phyloP scores from a whole-genome alignment of 2,797 vertebrate genomes.

The Neosilurus hyrtlii region DNA sequence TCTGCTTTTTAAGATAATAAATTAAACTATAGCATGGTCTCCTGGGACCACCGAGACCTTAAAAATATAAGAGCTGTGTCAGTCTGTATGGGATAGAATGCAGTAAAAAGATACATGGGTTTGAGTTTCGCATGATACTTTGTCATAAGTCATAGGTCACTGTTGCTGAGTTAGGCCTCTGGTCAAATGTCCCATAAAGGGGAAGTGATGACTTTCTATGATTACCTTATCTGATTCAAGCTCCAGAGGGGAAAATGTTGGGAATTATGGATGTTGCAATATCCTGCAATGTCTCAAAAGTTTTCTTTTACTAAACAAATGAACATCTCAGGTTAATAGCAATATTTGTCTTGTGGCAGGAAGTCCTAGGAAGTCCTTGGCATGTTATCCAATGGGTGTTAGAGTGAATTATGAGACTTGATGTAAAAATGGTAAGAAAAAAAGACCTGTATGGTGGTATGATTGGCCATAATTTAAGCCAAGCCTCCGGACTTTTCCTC shows the following conservation, averaged over 20 bases:
- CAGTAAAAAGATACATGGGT: slow-evolving; percentile 34
- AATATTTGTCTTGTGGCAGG: background rate
- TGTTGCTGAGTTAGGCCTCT: slow-evolving; percentile 1
- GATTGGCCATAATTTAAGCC: slow-evolving; percentile 42
- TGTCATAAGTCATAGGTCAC: slow-evolving; percentile 30
- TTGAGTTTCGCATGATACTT: slow-evolving; percentile 27
- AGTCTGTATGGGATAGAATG: slow-evolving; percentile 7
- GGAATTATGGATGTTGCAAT: slow-evolving; percentile 17
- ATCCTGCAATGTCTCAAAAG: slow-evolving; percentile 3
- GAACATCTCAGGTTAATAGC: background rate
- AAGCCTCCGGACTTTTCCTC: slow-evolving; percentile 48
- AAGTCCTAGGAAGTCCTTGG: background rate
- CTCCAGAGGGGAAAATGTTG: slow-evolving; percentile 23
- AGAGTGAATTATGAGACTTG: background rate
- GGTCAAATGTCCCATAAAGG: slow-evolving; percentile 15
- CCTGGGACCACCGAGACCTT: slow-evolving; percentile 35
- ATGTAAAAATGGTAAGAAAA: slow-evolving; percentile 12
- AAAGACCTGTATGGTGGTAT: background rate
- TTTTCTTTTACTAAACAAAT: slow-evolving; percentile 2
- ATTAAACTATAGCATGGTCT: slow-evolving; percentile 66
- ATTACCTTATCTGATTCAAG: slow-evolving; percentile 33
- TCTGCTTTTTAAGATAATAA: slow-evolving; percentile 72
- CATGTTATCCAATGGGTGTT: background rate
- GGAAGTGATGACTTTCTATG: slow-evolving; percentile 39
- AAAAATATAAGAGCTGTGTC: slow-evolving; percentile 30